Evolutionary conservation across 2,113 vertebrate genomes (phyloP).

Genomic region (Polyodon spathula): DNA sequence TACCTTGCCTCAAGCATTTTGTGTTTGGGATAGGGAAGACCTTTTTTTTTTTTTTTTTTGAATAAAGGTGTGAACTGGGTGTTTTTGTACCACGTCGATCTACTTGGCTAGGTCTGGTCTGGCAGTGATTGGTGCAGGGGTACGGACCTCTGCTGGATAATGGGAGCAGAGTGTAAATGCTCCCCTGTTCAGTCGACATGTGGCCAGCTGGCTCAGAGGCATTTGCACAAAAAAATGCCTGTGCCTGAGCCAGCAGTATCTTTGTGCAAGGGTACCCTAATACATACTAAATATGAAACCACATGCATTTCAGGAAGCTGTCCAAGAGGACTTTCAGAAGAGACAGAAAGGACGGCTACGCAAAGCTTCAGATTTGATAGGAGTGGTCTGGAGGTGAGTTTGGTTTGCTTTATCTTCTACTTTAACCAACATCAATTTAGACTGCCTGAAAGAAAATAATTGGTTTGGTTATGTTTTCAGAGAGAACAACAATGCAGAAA

Average conservation of each 20-base stretch:
- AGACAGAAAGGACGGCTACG: slow-evolving; percentile 4
- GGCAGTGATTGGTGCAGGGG: slow-evolving; percentile 27
- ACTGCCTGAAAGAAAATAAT: neutral
- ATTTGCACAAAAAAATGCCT: slow-evolving; percentile 28
- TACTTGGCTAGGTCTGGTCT: too few relatives aligned
- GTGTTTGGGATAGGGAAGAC: too few relatives aligned
- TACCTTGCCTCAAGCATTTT: too few relatives aligned
- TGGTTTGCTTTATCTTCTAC: too few relatives aligned
- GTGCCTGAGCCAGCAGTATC: slow-evolving; percentile 29
- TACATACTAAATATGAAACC: neutral
- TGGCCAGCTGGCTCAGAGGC: slow-evolving; percentile 21
- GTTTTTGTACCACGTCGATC: too few relatives aligned
- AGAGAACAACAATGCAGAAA: slow-evolving; percentile 75
- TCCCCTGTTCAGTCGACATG: slow-evolving; percentile 22
- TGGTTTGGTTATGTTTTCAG: slow-evolving; percentile 25
- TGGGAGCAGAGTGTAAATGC: slow-evolving; percentile 35
- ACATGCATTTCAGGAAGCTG: slow-evolving; percentile 36
- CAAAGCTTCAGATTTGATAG: slow-evolving; percentile 16
- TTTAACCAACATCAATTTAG: neutral
- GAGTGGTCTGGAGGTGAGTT: slow-evolving; percentile 58
- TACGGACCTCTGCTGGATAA: slow-evolving; percentile 35
- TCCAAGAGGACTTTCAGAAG: slow-evolving; percentile 26
- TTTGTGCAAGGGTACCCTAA: neutral
- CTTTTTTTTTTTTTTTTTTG: too few relatives aligned
- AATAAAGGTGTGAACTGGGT: too few relatives aligned